Percentiles rank a stretch among this genome's conserved stretches.
phyloP scores from a whole-genome alignment of 2,888 invertebrate genomes.

The Drosophila hamatofila region DNA sequence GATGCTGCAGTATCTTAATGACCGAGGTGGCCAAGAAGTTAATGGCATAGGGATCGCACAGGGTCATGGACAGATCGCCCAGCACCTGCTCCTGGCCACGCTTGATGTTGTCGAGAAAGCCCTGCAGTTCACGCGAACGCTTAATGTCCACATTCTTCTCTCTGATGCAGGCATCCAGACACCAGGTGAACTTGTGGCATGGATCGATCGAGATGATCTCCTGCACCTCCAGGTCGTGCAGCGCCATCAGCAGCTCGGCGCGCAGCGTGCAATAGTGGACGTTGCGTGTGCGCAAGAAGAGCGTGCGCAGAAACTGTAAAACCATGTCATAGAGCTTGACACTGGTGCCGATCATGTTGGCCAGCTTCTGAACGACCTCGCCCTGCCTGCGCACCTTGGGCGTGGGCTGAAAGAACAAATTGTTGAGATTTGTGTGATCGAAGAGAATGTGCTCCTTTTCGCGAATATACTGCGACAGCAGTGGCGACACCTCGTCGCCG shows the following conservation, averaged over 20 bases:
- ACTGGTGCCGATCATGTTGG: slow-evolving; percentile 93
- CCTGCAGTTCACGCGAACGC: slow-evolving; percentile 95
- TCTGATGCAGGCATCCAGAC: slow-evolving; percentile 98
- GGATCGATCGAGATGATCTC: slow-evolving; percentile 99
- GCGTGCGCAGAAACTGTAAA: slow-evolving; percentile 95
- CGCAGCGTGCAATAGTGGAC: slow-evolving; percentile 98
- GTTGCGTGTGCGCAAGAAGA: slow-evolving; percentile 95
- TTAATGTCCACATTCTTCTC: slow-evolving; percentile 98
- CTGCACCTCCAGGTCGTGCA: slow-evolving; percentile 97
- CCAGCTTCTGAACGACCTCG: slow-evolving; percentile 96
- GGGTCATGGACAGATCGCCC: slow-evolving; percentile 97
- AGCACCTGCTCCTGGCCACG: slow-evolving; percentile 94
- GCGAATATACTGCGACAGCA: slow-evolving; percentile 96
- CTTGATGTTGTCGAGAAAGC: slow-evolving; percentile 97
- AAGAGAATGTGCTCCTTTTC: slow-evolving; percentile 97
- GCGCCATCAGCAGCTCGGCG: slow-evolving; percentile 96
- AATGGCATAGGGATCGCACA: slow-evolving; percentile 98
- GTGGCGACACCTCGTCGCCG: slow-evolving; percentile 98
- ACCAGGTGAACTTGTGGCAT: slow-evolving; percentile 99
- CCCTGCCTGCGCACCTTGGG: slow-evolving; percentile 92
- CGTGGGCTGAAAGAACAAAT: slow-evolving; percentile 95
- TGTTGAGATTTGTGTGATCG: slow-evolving; percentile 93
- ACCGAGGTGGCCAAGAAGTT: slow-evolving; percentile 97
- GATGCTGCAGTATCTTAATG: slow-evolving; percentile 94
- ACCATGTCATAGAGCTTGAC: slow-evolving; percentile 96